These are phyloP conservation scores for Rhinophrynus dorsalis DNA, from an alignment of 2,797 vertebrate genomes.

Conservation along the genomic window DNA sequence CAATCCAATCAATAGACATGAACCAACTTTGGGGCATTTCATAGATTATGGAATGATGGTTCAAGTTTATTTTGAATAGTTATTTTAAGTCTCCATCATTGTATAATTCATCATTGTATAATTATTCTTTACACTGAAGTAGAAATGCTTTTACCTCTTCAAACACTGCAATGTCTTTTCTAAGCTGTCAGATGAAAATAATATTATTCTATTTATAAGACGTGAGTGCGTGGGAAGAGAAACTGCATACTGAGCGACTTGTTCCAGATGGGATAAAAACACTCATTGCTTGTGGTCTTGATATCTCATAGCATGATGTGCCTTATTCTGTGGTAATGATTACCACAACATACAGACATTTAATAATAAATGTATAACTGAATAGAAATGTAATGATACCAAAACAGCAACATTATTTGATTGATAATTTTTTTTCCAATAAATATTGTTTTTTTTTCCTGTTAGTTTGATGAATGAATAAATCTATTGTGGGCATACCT, in stretches of 20 bases:
- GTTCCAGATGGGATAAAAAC: conserved; percentile 22
- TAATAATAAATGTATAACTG: neutral
- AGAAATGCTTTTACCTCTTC: conserved; percentile 1
- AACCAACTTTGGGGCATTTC: too few relatives aligned
- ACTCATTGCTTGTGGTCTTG: conserved; percentile 11
- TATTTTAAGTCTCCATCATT: too few relatives aligned
- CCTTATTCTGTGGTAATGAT: conserved; percentile 16
- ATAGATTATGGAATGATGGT: too few relatives aligned
- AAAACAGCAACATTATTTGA: too few relatives aligned
- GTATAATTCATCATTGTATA: too few relatives aligned
- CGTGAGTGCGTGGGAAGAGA: conserved; percentile 22
- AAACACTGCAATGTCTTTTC: conserved; percentile 2
- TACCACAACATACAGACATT: neutral
- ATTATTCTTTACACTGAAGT: neutral
- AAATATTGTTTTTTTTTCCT: too few relatives aligned
- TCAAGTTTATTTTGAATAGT: too few relatives aligned
- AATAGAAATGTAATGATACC: too few relatives aligned
- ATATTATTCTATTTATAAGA: conserved; percentile 38
- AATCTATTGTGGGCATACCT: too few relatives aligned
- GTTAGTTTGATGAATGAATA: too few relatives aligned
- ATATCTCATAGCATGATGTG: conserved; percentile 7
- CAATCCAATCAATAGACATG: too few relatives aligned
- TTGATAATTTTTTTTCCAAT: neutral
- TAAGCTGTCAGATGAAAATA: conserved; percentile 34
- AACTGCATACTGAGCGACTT: conserved; percentile 25